Base-by-base conservation (phyloP, 2,888 invertebrate genomes). In the Hirtodrosophila trivittata region DNA sequence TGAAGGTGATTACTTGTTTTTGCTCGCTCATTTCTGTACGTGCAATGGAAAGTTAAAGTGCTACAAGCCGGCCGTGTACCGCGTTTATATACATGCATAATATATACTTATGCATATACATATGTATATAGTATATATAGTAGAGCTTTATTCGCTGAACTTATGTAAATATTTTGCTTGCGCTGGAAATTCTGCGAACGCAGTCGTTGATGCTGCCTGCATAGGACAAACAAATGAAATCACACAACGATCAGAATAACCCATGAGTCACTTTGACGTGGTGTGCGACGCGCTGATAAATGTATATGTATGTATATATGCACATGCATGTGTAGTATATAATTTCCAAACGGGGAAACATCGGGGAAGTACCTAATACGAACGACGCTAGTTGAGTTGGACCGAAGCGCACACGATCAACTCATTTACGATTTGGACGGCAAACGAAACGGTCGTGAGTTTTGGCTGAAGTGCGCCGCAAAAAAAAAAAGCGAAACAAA, bases 181-280 rank as follows among this genome's bases (percentile, higher is more conserved):
- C 28, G 42, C 43, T 43, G 42, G 30, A 38, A 66, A 55, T 73
- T 62, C 66, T 32, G 18, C 49, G 56, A 66, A 66, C 35, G 51
- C 54, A 47, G 8, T 33, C 25, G 35, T 16, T 39, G 14, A 25
- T 51, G 25, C 32, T 42, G 55, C 52, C 47, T 28, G 33, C 14
- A 38, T 25, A 13, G 51, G 10, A 35, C 33, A 54, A 25, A 39
- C 12, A 54, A 67, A 50, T 42, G 72, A 84, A 84, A 85, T 62
- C 86, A 69, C 78, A 74, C 63, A 37, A 18, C 58, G 50, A 39
- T 69, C 69, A 45, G 66, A 87, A 87, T 76, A 80, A 82, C 87
- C 87, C 87, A 85, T 80, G 78, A 87, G 62, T 80, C 78, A 80
- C 9, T 60, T 33, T 66, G 64, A 78, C 59, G 83, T 87, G 75